Percentiles rank a stretch among this genome's conserved stretches.
Conservation (phyloP, 2,113 vertebrate genomes). For the Pelmatolapia mariae region DNA sequence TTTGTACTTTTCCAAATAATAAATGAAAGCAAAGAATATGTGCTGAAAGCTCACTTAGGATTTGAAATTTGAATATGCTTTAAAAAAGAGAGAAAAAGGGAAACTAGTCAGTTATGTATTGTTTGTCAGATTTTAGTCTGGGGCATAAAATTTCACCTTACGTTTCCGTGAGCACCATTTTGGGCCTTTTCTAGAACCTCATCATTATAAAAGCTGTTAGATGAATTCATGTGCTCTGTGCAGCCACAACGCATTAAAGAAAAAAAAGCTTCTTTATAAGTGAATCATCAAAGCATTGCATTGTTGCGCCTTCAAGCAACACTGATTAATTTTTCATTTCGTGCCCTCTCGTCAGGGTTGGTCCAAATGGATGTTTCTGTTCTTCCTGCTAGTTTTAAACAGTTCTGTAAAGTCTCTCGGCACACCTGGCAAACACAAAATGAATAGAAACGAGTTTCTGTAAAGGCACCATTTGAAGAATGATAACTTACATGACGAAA, state of each 20-base stretch:
- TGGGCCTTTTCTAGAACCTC: neutral
- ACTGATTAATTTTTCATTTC: conserved; percentile 3
- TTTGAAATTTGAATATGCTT: neutral
- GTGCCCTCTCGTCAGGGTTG: neutral
- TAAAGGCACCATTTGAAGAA: conserved; percentile 29
- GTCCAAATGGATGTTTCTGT: neutral
- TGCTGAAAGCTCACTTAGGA: neutral
- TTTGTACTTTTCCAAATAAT: neutral
- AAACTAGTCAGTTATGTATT: neutral
- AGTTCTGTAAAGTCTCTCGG: neutral
- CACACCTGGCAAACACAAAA: neutral
- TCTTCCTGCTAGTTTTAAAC: neutral
- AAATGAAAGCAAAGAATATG: neutral
- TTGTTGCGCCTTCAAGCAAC: neutral
- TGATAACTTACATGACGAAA: neutral
- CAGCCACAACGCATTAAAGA: neutral
- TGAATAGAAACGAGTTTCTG: conserved; percentile 39
- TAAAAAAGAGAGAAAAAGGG: neutral
- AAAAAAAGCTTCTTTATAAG: neutral
- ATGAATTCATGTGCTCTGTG: neutral
- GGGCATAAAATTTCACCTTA: neutral
- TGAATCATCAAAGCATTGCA: conserved; percentile 2
- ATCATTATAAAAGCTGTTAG: neutral
- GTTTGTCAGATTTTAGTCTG: neutral
- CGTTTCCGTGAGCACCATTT: neutral